These are phyloP conservation scores for Astropecten irregularis DNA, from an alignment of 53 echinoderm and acorn worm species.

Conservation along the genomic window DNA sequence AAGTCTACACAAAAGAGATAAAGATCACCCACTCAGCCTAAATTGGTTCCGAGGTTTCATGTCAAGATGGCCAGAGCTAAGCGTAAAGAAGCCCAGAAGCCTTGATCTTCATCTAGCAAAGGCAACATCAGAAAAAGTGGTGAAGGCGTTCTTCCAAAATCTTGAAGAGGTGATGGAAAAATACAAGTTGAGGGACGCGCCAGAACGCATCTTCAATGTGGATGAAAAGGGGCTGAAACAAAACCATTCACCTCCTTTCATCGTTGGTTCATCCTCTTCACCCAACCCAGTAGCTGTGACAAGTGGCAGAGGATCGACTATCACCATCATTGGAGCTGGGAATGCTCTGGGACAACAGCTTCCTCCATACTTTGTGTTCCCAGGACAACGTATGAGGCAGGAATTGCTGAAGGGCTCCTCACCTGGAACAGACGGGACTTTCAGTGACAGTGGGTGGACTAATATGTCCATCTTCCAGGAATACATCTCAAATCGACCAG, in stretches of 20 bases:
- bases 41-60: slow-evolving; percentile 22
- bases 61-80: slow-evolving; percentile 38
- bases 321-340: slow-evolving; percentile 4
- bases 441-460: not conserved
- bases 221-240: slow-evolving; percentile 14
- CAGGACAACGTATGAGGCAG: slow-evolving; percentile 21
- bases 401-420: not conserved
- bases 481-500: not conserved
- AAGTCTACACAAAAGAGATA: not conserved
- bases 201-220: slow-evolving; percentile 19
- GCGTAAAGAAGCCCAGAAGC: not conserved
- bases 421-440: not conserved
- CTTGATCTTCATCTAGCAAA: not conserved
- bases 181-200: not conserved
- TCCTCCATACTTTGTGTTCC: slow-evolving; percentile 10
- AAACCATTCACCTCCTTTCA: not conserved
- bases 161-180: slow-evolving; percentile 19
- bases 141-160: not conserved
- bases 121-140: slow-evolving; percentile 16
- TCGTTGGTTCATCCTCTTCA: not conserved
- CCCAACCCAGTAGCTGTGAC: not conserved
- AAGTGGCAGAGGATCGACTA: not conserved
- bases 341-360: not conserved
- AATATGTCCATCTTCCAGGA: not conserved
- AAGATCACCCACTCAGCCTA: not conserved